Conservation (phyloP, 2,113 vertebrate species). For the Sclerurus mexicanus region DNA sequence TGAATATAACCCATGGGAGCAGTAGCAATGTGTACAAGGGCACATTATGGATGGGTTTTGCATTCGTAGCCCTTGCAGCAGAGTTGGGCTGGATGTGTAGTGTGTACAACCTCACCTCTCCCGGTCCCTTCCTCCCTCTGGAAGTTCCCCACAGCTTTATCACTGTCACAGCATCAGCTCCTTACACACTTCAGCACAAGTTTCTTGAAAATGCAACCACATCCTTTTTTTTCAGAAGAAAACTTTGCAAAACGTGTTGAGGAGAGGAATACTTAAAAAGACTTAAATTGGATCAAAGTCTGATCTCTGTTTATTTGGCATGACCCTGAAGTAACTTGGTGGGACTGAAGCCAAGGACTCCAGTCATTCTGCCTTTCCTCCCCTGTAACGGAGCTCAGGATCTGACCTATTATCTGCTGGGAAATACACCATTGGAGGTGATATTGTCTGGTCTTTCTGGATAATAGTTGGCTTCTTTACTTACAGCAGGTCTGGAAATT, state of each 20-base stretch:
- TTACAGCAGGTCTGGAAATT: constrained; percentile 53
- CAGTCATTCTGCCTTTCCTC: not conserved
- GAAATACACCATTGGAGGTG: not conserved
- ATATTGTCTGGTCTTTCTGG: constrained; percentile 43
- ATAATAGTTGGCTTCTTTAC: constrained; percentile 58
- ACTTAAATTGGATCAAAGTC: not conserved
- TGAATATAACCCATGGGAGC: not conserved
- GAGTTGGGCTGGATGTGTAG: not conserved
- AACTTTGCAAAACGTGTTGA: not conserved
- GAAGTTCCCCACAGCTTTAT: not conserved
- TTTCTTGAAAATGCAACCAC: not conserved
- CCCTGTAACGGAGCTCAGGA: not conserved
- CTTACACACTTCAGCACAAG: not conserved
- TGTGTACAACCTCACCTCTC: not conserved
- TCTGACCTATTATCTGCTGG: not conserved
- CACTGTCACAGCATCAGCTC: not conserved
- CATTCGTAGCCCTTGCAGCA: accelerated
- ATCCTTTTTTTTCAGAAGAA: not conserved
- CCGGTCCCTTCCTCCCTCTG: accelerated
- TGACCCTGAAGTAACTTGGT: not conserved
- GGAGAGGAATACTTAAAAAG: not conserved
- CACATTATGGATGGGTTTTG: accelerated
- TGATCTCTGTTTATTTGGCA: not conserved
- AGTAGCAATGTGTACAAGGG: not conserved
- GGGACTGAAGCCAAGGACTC: not conserved